Conservation (phyloP, 2,797 vertebrate genomes). For the Taenioides sp. region DNA sequence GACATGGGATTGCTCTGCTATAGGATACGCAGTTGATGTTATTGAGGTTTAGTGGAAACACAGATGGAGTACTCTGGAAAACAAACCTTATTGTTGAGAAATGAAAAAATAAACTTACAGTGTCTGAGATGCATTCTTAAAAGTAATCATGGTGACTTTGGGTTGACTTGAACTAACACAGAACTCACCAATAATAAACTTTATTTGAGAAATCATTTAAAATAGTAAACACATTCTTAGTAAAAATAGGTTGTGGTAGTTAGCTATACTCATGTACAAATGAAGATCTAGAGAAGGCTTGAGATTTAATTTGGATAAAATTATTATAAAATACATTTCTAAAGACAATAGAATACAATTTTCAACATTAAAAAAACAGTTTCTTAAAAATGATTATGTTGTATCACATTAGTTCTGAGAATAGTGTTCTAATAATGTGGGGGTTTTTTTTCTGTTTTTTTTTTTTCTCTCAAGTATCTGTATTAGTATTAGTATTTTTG, state of each 20-base stretch:
- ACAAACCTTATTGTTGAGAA: neutral
- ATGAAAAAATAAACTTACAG: neutral
- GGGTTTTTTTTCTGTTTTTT: too few species aligned
- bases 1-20: conserved; percentile 24
- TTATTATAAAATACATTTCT: too few species aligned
- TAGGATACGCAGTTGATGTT: conserved; percentile 20
- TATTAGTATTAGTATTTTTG: too few species aligned
- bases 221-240: neutral
- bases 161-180: neutral
- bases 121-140: neutral
- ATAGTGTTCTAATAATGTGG: too few species aligned
- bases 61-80: conserved; percentile 13
- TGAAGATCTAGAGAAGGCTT: neutral
- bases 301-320: too few species aligned
- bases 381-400: neutral
- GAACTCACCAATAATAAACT: neutral
- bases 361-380: neutral
- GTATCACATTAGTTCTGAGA: neutral
- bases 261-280: neutral
- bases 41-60: conserved; percentile 33
- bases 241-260: neutral
- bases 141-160: neutral
- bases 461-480: neutral
- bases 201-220: neutral
- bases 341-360: neutral